Percentiles rank a stretch among this genome's conserved stretches.
These are phyloP conservation scores for Tupiocoris notatus DNA, from an alignment of 2,888 invertebrate genomes.

Conservation along the genomic window DNA sequence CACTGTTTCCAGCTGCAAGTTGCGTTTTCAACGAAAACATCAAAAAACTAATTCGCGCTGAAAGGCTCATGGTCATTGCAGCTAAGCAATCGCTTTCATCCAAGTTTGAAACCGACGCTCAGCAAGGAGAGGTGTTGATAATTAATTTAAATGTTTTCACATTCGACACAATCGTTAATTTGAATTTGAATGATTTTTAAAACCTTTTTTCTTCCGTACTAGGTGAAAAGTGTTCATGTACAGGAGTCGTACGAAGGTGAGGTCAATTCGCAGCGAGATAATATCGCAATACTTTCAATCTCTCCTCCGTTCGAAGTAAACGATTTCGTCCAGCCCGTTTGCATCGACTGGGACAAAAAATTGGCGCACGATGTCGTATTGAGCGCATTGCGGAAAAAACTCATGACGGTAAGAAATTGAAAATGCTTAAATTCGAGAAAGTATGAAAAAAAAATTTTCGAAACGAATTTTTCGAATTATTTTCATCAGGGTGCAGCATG, in stretches of 20 bases:
- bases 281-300: conserved; percentile 4
- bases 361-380: neutral
- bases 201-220: too few relatives aligned
- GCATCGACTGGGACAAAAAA: conserved; percentile 8
- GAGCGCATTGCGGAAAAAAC: neutral
- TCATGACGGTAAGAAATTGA: neutral
- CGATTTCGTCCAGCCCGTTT: conserved; percentile 16
- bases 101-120: conserved; percentile 6
- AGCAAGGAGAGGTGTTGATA: neutral
- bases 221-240: conserved; percentile 9
- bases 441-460: neutral
- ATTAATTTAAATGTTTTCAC: neutral
- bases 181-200: too few relatives aligned
- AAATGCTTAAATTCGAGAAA: neutral
- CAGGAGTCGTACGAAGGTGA: conserved; percentile 17
- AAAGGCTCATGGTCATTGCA: conserved; percentile 1
- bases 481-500: conserved; percentile 8
- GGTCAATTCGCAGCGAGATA: neutral
- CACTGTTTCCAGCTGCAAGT: conserved; percentile 14
- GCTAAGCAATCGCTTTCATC: neutral
- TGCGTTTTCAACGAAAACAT: conserved; percentile 18
- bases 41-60: neutral
- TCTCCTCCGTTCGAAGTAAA: conserved; percentile 1
- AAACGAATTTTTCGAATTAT: neutral
- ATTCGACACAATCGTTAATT: neutral